Base-by-base conservation (phyloP, 2,113 vertebrate genomes). In the Oenanthe melanoleuca region DNA sequence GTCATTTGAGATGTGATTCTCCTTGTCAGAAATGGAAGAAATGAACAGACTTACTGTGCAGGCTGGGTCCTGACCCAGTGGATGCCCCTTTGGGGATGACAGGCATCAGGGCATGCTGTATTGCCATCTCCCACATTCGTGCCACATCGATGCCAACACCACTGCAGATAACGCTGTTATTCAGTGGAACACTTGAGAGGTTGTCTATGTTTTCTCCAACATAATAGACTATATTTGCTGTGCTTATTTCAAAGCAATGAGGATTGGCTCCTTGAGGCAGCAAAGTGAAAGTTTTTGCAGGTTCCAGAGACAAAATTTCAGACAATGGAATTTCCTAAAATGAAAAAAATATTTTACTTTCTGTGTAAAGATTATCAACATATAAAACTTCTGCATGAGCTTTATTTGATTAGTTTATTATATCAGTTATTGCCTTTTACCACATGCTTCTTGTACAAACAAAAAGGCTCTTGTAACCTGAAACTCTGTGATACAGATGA, bases 171-270 rank as follows among this genome's bases (percentile, higher is more conserved):
- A 98, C 89, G 5, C 95, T 95, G 91, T 89, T 98, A 57, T 96
- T 98, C 64, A 97, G 91, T 13, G 96, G 95, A 71, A 97, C 89
- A 17, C 95, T 98, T 52, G 97, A 97, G 60, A 96, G 85, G 19
- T 72, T 97, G 88, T 97, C 93, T 96, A 99, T 92, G 74, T 98
- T 98, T 96, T 99, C 99, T 45, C 99, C 99, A 40, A 99, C 98
- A 28, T 98, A 99, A 91, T 99, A 99, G 16, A 99, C 97, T 65
- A 99, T 95, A 23, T 98, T 97, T 21, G 98, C 98, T 13, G 99
- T 99, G 81, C 98, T 98, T 96, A 99, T 99, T 98, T 99, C 99
- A 74, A 99, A 99, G 96, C 99, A 99, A 92, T 99, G 99, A 69
- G 98, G 98, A 88, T 98, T 99, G 65, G 98, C 97, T 87, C 98